phyloP scores from a whole-genome alignment of 1,140 invertebrate species.

The Probaryconus sp. region DNA sequence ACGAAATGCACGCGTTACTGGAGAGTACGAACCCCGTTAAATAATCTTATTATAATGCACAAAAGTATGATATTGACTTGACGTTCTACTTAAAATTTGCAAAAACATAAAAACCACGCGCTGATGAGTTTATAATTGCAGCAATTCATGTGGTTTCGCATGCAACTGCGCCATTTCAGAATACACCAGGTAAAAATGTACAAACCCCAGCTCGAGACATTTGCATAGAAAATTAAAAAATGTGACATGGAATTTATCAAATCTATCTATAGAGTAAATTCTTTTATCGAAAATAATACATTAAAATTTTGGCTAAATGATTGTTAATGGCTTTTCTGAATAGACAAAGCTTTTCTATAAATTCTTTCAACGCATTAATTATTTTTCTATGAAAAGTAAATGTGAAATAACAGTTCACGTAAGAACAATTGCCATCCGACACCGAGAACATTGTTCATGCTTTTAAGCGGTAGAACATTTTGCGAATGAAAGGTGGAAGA shows the following conservation, averaged over 20 bases:
- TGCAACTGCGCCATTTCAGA: conserved; percentile 46
- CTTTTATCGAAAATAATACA: too few species aligned
- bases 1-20: conserved; percentile 70
- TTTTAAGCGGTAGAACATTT: conserved; percentile 54
- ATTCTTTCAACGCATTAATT: too few species aligned
- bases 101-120: conserved; percentile 66
- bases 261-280: too few species aligned
- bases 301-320: too few species aligned
- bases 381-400: too few species aligned
- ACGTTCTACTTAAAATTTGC: conserved; percentile 35
- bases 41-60: conserved; percentile 7
- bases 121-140: conserved; percentile 75
- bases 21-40: conserved; percentile 37
- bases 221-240: too few species aligned
- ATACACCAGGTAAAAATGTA: conserved; percentile 7
- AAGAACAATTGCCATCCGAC: conserved; percentile 49
- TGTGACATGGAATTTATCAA: too few species aligned
- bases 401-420: conserved; percentile 24
- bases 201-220: conserved; percentile 4
- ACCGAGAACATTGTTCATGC: conserved; percentile 42
- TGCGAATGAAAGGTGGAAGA: conserved; percentile 47
- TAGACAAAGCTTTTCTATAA: too few species aligned
- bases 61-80: conserved; percentile 42
- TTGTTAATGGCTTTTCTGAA: too few species aligned
- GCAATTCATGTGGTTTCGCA: conserved; percentile 50